Percentiles rank a stretch among this genome's conserved stretches.
Conservation (phyloP, 2,797 vertebrate species). For the Aulostomus chinensis region DNA sequence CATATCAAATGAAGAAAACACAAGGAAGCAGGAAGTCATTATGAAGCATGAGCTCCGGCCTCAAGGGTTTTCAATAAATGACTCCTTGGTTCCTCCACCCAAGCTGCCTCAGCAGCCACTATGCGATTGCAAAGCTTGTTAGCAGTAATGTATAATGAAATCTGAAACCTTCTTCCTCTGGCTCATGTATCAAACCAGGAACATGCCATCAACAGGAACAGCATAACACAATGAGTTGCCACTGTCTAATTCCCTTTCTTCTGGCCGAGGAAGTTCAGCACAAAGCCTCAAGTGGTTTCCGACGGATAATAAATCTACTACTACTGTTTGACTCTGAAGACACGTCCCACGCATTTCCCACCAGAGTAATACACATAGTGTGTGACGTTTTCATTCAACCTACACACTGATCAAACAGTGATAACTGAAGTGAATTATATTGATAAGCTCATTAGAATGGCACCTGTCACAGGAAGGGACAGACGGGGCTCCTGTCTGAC, state of each 20-base stretch:
- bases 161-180: not conserved
- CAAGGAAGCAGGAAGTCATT: conserved; percentile 20
- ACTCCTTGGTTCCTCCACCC: not conserved
- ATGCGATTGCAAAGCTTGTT: not conserved
- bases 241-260: not conserved
- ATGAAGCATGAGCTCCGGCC: too few species aligned
- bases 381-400: too few species aligned
- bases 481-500: too few species aligned
- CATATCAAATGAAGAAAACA: not conserved
- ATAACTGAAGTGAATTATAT: too few species aligned
- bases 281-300: not conserved
- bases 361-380: too few species aligned
- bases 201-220: conserved; percentile 25
- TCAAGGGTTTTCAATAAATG: not conserved
- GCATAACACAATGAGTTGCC: conserved; percentile 8
- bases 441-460: too few species aligned
- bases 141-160: not conserved
- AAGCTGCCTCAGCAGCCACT: not conserved
- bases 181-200: not conserved
- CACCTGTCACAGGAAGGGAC: too few species aligned
- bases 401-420: too few species aligned
- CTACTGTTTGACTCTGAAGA: not conserved
- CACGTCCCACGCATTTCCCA: too few species aligned
- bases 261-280: not conserved
- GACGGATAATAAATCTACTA: not conserved